phyloP scores from a whole-genome alignment of 2,888 invertebrate species.

The Hesperia comma region DNA sequence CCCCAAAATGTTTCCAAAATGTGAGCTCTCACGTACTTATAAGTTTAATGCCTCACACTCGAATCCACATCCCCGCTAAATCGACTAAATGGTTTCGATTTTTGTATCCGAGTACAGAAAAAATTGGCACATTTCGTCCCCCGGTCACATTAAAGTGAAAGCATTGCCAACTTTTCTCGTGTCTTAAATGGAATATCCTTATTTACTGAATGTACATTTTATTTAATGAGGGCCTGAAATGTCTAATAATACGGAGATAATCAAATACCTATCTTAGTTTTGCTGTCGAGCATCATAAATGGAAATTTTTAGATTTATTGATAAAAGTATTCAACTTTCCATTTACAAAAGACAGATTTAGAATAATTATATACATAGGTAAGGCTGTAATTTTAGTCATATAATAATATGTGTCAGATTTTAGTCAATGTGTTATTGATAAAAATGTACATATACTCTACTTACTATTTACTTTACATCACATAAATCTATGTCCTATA shows the following conservation, averaged over 20 bases:
- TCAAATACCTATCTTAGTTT: not conserved
- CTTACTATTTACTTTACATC: no score
- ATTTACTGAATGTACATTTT: not conserved
- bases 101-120: conserved; percentile 22
- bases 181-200: not conserved
- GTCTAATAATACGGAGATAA: not conserved
- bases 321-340: no score
- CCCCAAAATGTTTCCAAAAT: conserved; percentile 11
- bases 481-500: no score
- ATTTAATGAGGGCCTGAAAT: not conserved
- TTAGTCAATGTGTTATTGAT: no score
- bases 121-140: conserved; percentile 26
- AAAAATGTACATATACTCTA: no score
- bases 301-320: no score
- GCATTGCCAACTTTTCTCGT: conserved; percentile 14
- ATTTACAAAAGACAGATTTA: no score
- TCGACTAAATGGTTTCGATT: conserved; percentile 25
- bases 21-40: conserved; percentile 10
- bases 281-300: not conserved
- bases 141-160: conserved; percentile 27
- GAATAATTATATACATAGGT: no score
- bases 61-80: conserved; percentile 14
- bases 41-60: conserved; percentile 14
- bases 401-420: no score
- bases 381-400: no score